These are phyloP conservation scores for Galerucella calmariensis DNA, from an alignment of 2,888 invertebrate species.

Conservation along the genomic window DNA sequence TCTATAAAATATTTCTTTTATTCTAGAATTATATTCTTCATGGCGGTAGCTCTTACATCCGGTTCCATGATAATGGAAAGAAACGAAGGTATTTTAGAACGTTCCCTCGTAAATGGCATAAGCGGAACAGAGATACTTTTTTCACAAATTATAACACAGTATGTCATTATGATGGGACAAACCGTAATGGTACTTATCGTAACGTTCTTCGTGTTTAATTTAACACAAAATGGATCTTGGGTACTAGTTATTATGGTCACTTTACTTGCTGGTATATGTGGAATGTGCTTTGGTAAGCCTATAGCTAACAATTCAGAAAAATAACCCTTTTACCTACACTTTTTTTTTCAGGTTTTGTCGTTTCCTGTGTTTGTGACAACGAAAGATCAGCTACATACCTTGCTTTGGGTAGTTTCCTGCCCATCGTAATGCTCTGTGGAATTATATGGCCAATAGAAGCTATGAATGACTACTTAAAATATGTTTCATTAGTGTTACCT, in stretches of 20 bases:
- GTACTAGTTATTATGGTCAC: slow-evolving; percentile 80
- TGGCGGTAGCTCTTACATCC: slow-evolving; percentile 92
- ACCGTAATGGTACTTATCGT: slow-evolving; percentile 81
- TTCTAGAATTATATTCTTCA: slow-evolving; percentile 88
- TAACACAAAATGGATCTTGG: slow-evolving; percentile 82
- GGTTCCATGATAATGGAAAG: slow-evolving; percentile 89
- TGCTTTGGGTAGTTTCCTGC: slow-evolving; percentile 86
- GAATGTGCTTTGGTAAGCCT: slow-evolving; percentile 83
- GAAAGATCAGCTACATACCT: slow-evolving; percentile 87
- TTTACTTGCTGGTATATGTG: slow-evolving; percentile 86
- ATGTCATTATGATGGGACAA: slow-evolving; percentile 88
- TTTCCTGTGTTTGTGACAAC: slow-evolving; percentile 82
- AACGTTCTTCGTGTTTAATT: slow-evolving; percentile 80
- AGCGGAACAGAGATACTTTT: slow-evolving; percentile 85
- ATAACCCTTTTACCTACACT: neutral
- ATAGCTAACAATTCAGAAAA: no score
- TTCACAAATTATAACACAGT: slow-evolving; percentile 89
- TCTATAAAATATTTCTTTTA: neutral
- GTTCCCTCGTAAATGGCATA: slow-evolving; percentile 88
- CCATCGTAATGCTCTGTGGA: slow-evolving; percentile 87
- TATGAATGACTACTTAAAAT: slow-evolving; percentile 81
- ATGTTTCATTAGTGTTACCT: slow-evolving; percentile 79
- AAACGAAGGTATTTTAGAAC: slow-evolving; percentile 89
- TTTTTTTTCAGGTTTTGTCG: slow-evolving; percentile 77
- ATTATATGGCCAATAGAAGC: slow-evolving; percentile 96